Evolutionary conservation across 2,888 invertebrate genomes (phyloP), one percentile per base, ranked within the genome.

Genomic region (Iphiclides podalirius): DNA sequence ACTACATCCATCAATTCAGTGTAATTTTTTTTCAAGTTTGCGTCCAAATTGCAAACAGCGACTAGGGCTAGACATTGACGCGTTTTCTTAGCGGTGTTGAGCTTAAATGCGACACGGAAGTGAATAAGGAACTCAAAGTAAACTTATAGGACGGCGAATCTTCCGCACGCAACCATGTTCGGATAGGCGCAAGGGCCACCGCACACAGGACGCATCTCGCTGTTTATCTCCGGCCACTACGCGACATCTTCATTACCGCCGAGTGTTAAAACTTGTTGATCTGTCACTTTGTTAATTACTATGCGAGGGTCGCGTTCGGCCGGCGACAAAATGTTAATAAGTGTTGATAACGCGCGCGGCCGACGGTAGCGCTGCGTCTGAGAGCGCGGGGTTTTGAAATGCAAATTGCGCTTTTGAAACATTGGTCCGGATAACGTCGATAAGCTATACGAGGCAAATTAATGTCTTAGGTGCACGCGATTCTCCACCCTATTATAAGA

Each of bases 271-370:
- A 79, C 87, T 79, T 84, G 87, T 87, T 78, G 77, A 82, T 74
- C 73, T 79, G 84, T 83, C 86, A 82, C 73, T 72, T 68, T 61
- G 74, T 82, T 85, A 82, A 86, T 87, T 82, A 84, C 76, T 77
- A 85, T 83, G 78, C 83, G 69, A 73, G 75, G 68, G 66, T 68
- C 70, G 67, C 68, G 63, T 79, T 79, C 84, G 62, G 71, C 63
- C 73, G 77, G 79, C 81, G 84, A 84, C 86, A 78, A 83, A 85
- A 86, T 85, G 85, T 80, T 86, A 85, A 87, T 86, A 85, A 76
- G 80, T 58, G 60, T 55, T 67, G 86, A 86, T 84, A 85, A 72
- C 57, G 60, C 58, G 54, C 54, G 60, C 53, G 48, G 53, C 53
- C 59, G 58, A 57, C 59, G 50, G 56, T 51, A 41, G 50, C 41